Evolutionary conservation across 2,888 invertebrate genomes (phyloP), one percentile per base, ranked within the genome.

Genomic region (Lepidocyrtinus sp.): DNA sequence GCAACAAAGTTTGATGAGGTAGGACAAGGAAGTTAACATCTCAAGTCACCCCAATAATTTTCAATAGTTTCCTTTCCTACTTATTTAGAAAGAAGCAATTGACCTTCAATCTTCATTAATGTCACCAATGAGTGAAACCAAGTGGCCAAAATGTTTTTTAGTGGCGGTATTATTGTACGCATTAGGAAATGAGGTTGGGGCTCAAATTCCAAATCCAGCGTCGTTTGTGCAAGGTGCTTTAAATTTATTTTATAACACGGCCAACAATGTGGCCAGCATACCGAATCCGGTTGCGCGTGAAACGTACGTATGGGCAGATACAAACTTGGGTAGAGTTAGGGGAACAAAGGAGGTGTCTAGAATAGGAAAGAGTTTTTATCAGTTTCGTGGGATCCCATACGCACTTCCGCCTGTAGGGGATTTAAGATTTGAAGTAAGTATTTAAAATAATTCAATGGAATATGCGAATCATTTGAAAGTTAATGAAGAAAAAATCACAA

Each of bases 381-480:
- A 75, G 27, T 83, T 82, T 55, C 65, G 75, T 59, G 83, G 83
- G 5, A 69, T 79, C n/a, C 78, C 78, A 0, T 81, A 72, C 25
- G 65, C 73, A 24, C 26, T 26, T 24, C 22, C 72, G 1, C 81
- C 83, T 0, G 2, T 78, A 17, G 81, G 75, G 26, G 72, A 77
- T 25, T 45, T 83, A 2, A 59, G 83, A 45, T 83, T 78, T 73
- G 83, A 83, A 62, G 78, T 82, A n/a, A n/a, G n/a, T n/a, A n/a
- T n/a, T n/a, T n/a, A n/a, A n/a, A n/a, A n/a, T n/a, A n/a, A n/a
- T n/a, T n/a, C n/a, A n/a, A n/a, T n/a, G n/a, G n/a, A n/a, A n/a
- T n/a, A n/a, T n/a, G n/a, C n/a, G n/a, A n/a, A n/a, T n/a, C n/a
- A n/a, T n/a, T n/a, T n/a, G n/a, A n/a, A n/a, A n/a, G n/a, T n/a